Evolutionary conservation across 1,140 invertebrate genomes (phyloP).

Genomic region (Melanaphis sacchari): DNA sequence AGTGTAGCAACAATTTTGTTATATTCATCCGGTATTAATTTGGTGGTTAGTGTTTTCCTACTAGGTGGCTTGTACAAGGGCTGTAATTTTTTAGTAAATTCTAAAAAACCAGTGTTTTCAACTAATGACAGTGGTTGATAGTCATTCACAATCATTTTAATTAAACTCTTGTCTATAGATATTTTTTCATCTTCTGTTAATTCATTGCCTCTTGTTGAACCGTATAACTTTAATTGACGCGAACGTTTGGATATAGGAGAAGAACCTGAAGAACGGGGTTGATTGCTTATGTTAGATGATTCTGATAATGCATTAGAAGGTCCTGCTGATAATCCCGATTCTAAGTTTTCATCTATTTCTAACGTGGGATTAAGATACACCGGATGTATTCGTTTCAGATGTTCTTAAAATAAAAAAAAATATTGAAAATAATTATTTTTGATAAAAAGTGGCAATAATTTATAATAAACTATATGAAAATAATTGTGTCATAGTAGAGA

Average conservation of each 20-base stretch:
- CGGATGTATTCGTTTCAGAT: background rate
- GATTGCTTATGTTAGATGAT: background rate
- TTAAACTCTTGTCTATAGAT: background rate
- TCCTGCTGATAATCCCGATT: background rate
- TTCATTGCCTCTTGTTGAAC: constrained; percentile 13
- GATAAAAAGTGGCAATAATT: too few species aligned
- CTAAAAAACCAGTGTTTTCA: constrained; percentile 1
- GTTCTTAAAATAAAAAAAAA: constrained; percentile 2
- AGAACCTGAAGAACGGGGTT: background rate
- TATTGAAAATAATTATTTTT: background rate
- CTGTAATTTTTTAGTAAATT: background rate
- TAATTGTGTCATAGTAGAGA: too few species aligned
- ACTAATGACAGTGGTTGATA: constrained; percentile 32
- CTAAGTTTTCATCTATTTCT: background rate
- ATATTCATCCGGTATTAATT: constrained; percentile 20
- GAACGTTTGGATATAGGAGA: constrained; percentile 13
- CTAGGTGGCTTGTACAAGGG: background rate
- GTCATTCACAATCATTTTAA: background rate
- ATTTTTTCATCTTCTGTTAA: background rate
- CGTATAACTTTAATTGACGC: background rate
- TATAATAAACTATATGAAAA: too few species aligned
- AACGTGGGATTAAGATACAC: background rate
- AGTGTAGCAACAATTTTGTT: background rate
- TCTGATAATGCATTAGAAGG: background rate
- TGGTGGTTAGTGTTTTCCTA: background rate